These are phyloP conservation scores for Gastrophryne carolinensis DNA, from an alignment of 2,797 vertebrate species.

Conservation along the genomic window DNA sequence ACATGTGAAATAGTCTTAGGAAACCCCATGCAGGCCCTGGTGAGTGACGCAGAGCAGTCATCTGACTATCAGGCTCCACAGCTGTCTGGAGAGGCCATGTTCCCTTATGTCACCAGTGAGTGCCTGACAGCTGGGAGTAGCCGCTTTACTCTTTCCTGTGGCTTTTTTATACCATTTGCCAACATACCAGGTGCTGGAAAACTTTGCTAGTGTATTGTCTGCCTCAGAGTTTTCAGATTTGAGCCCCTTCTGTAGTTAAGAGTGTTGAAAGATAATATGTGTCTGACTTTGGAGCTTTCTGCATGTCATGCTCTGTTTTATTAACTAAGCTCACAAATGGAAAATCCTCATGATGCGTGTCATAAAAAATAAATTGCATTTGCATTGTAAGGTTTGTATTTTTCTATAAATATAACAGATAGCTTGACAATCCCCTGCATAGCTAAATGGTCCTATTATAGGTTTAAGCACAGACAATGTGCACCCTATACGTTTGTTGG, in stretches of 20 bases:
- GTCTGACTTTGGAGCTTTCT: neutral
- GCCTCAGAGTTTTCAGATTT: neutral
- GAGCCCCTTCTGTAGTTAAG: neutral
- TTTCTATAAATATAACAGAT: too few species aligned
- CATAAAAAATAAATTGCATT: too few species aligned
- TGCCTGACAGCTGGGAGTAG: constrained; percentile 45
- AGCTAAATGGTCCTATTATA: too few species aligned
- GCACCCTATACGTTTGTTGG: too few species aligned
- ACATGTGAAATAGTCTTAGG: too few species aligned
- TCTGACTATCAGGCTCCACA: constrained; percentile 27
- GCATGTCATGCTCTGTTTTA: neutral
- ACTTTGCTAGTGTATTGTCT: neutral
- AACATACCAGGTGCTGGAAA: constrained; percentile 32
- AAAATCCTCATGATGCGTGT: too few species aligned
- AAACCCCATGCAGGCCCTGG: too few species aligned
- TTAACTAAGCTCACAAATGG: neutral
- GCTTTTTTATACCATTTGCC: constrained; percentile 31
- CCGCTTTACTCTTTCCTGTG: constrained; percentile 32
- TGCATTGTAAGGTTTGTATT: too few species aligned
- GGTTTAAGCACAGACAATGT: too few species aligned
- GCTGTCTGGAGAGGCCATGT: constrained; percentile 40
- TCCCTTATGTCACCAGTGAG: constrained; percentile 30
- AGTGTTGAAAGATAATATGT: neutral
- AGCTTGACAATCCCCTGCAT: too few species aligned
- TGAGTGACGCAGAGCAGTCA: neutral